Evolutionary conservation across 2,797 vertebrate species (phyloP), one percentile per base, ranked within the genome.

Genomic region (Rhinichthys osculus): DNA sequence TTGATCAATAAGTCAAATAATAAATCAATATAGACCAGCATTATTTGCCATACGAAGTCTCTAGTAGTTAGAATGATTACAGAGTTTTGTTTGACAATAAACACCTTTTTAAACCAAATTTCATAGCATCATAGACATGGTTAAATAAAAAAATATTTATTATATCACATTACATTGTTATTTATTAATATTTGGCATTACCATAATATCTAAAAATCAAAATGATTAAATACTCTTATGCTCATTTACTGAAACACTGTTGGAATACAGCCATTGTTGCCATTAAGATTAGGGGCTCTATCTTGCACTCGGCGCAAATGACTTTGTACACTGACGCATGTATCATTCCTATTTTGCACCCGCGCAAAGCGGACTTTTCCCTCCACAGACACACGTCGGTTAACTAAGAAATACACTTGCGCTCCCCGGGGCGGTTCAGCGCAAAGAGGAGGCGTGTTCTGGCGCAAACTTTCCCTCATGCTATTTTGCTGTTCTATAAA

Each of bases 1-100:
- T 73, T 54, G 23, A 73, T 85, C 84, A 85, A 72, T 79, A 64
- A 70, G 74, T 54, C 47, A 59, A 50, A 78, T 70, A 66, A 73
- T 73, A 73, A 73, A 85, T 80, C 84, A 47, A 19, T 85, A 74
- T 85, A 80, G 42, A 47, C 23, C 27, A 33, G 38, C 35, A 59
- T 84, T 70, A 78, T 70, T 64, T 70, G 47, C 7, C 7, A 54
- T 19, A 62, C 13, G 0, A 42, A 57, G 47, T 42, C 50, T 78
- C 9, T 67, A 7, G 47, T 30, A 47, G 72, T 85, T 35, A 10
- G 27, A 38, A 47, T 62, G 67, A 84, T 76, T 66, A 52, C 42
- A 67, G 44, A 67, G 35, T 40, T 66, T 83, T 40, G 16, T 33
- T 84, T 21, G 30, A 67, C 59, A 47, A 66, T 52, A 83, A 52